Evolutionary conservation across 2,888 invertebrate species (phyloP).

Genomic region (Odontomyia ornata): DNA sequence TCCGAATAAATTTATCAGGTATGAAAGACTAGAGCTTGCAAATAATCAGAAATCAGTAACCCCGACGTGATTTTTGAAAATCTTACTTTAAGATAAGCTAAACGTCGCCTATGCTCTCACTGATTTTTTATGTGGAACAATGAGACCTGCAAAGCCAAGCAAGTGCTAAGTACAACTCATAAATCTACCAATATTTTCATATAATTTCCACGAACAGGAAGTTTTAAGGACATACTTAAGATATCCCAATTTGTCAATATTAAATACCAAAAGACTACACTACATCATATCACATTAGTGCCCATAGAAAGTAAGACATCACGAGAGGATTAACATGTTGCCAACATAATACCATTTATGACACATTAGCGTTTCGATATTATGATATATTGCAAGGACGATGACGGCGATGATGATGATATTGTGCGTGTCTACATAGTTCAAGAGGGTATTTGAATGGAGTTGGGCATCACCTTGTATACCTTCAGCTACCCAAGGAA

Average conservation of each 20-base stretch:
- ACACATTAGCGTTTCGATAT: slow-evolving; percentile 32
- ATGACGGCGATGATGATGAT: slow-evolving; percentile 7
- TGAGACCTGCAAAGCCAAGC: too few species aligned
- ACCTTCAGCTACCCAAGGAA: not conserved
- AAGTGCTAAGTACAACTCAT: too few species aligned
- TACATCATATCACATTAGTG: not conserved
- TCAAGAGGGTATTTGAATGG: not conserved
- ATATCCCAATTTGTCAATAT: slow-evolving; percentile 34
- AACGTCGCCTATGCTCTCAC: too few species aligned
- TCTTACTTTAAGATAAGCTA: too few species aligned
- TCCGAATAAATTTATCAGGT: too few species aligned
- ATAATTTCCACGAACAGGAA: not conserved
- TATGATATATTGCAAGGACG: slow-evolving; percentile 35
- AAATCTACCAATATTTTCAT: too few species aligned
- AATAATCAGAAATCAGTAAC: too few species aligned
- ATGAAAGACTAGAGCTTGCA: too few species aligned
- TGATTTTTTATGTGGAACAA: too few species aligned
- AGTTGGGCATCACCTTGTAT: not conserved
- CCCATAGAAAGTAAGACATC: not conserved
- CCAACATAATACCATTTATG: slow-evolving; percentile 29
- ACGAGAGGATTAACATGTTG: slow-evolving; percentile 38
- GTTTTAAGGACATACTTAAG: slow-evolving; percentile 28
- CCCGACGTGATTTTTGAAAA: too few species aligned
- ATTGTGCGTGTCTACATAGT: slow-evolving; percentile 14
- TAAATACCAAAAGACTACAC: slow-evolving; percentile 25